Evolutionary conservation across 2,797 vertebrate species (phyloP), one percentile per base, ranked within the genome.

Genomic region (Rhinichthys osculus): DNA sequence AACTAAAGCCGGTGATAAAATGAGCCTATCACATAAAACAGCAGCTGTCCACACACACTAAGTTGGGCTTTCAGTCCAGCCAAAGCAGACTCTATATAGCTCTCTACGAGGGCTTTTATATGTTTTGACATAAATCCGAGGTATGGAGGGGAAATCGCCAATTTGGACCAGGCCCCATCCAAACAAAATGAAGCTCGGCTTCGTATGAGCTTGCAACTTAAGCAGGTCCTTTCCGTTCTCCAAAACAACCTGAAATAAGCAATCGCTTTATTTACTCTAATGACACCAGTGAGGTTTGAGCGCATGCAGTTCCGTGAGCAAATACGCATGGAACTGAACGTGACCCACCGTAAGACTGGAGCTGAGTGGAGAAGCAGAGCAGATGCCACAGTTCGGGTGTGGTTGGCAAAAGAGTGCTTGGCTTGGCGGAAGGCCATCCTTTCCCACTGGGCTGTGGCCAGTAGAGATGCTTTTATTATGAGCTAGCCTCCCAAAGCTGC

Each of bases 401-500:
- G 91, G 91, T 90, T 95, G 94, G 94, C 94, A 94, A 91, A 74
- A 52, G 81, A 89, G 86, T 94, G 93, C 91, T 95, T 94, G 91
- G 86, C 88, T 95, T 95, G 94, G 95, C 93, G 92, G 80, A 80
- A 90, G 90, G 93, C 94, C 95, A 95, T 87, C 90, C 87, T 90
- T 91, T 93, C 94, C 93, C 92, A 77, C 87, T 88, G 92, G 87
- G 91, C 88, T 90, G 78, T 89, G 89, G 91, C 93, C 91, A 93
- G 91, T 91, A 92, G 93, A 95, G 93, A 93, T 93, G 90, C 90
- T 90, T 95, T 95, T 94, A 95, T 94, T 94, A 93, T 93, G 92
- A 93, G 92, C 93, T 93, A 92, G 93, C 92, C 93, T 94, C 93
- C 92, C 92, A 91, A 79, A 93, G 94, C 88, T 93, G 93, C 92